Base-by-base conservation (phyloP, 2,797 vertebrate genomes). In the Anguilla obscura region DNA sequence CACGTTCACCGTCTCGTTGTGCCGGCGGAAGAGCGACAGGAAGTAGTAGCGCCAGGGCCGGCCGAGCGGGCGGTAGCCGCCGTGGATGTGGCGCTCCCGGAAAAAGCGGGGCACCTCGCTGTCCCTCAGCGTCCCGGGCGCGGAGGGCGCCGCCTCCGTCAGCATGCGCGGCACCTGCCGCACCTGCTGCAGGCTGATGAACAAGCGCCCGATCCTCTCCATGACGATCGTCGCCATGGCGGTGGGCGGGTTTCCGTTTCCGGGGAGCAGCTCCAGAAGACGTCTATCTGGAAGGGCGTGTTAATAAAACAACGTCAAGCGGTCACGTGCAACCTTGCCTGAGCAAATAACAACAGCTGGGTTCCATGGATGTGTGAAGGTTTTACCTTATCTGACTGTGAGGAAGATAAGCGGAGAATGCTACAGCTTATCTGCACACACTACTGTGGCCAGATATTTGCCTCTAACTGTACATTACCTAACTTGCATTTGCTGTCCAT, bases 1-100 rank as follows among this genome's bases (percentile, higher is more conserved):
- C 16, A 98, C 94, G 0, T 98, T 99, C 92, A 98, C 45, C 0
- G 97, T 97, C 90, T 98, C 98, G 0, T 98, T 99, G 96, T 98
- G 98, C 86, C 95, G 95, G 92, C 95, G 96, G 94, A 98, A 98
- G 69, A 98, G 91, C 0, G 97, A 97, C 7, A 95, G 93, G 93
- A 98, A 95, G 94, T 98, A 99, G 89, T 97, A 99, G 5, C 94
- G 89, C 98, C 98, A 99, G 91, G 91, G 93, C 88, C 91, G 97
- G 89, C 96, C 91, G 66, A 97, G 93, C 0, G 96, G 97, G 10
- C 98, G 95, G 94, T 98, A 98, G 85, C 98, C 98, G 0, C 90
- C 80, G 18, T 94, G 91, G 92, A 99, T 92, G 91, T 96, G 95
- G 0, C 93, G 95, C 93, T 98, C 97, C 90, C 97, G 94, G 92